Base-by-base conservation (phyloP, 2,113 vertebrate species). In the Psittacula cyanocephala region DNA sequence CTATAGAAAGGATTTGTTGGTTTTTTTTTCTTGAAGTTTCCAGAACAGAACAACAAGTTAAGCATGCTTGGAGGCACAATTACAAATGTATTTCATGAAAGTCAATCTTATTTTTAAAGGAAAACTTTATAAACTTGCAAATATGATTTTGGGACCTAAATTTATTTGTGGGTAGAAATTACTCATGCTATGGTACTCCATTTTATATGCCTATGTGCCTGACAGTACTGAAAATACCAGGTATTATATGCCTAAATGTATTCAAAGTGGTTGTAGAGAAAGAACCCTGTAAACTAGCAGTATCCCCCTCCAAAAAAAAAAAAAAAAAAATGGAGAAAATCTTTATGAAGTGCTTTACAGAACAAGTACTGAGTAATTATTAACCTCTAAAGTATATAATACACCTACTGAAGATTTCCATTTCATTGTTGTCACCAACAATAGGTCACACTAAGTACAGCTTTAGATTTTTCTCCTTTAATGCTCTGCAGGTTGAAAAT, bases 21-120 rank as follows among this genome's bases (percentile, higher is more conserved):
- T 23, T 72, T 79, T 59, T 59, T 68, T 52, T 74, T 39, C 62
- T 84, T 39, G 29, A 55, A 75, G 24, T 70, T 95, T 88, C 43
- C 33, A 64, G 90, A 81, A 62, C 15, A 84, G 49, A 89, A 88
- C 68, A 93, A 81, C 35, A 89, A 70, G 46, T 81, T 91, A 64
- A 63, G 41, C 63, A 65, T 62, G 29, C 79, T 83, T 80, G 19
- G 17, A 35, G 71, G 49, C 68, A 93, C 76, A 95, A 88, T 86
- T 95, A 80, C 68, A 75, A 77, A 50, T 37, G 16, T 17, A 55
- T 68, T 85, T 89, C 39, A 64, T 41, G 46, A 68, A 70, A 93
- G 24, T 41, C 52, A 80, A 90, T 60, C 33, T 68, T 78, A 64
- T 78, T 95, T 95, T 86, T 53, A 95, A 95, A 93, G 9, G 7